Conservation (phyloP, 2,888 invertebrate genomes). For the Tanytarsus gracilentus region DNA sequence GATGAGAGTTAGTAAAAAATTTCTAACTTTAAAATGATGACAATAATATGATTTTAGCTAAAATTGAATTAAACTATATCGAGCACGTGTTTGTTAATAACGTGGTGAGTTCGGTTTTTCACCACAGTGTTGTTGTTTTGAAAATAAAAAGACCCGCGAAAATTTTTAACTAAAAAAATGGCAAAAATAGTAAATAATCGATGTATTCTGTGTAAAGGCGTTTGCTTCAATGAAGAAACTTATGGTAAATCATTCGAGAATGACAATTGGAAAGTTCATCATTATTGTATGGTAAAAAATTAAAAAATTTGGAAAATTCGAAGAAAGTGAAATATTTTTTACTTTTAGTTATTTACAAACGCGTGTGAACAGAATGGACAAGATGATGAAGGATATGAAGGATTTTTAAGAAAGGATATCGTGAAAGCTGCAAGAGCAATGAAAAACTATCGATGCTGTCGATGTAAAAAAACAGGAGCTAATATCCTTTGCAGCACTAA, state of each 20-base stretch:
- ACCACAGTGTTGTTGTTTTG: too few relatives aligned
- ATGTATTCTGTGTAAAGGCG: background rate
- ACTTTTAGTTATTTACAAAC: constrained; percentile 4
- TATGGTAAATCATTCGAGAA: background rate
- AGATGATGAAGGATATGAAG: constrained; percentile 6
- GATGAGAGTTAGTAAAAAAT: too few relatives aligned
- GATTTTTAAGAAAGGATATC: background rate
- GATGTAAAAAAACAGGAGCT: background rate
- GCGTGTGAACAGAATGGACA: background rate
- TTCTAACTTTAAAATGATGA: too few relatives aligned
- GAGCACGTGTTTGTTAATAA: too few relatives aligned
- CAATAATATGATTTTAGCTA: too few relatives aligned
- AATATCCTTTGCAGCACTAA: background rate
- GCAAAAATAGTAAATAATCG: background rate
- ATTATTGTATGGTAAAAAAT: constrained; percentile 14
- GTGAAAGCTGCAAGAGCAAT: background rate
- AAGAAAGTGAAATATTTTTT: background rate
- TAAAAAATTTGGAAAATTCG: background rate
- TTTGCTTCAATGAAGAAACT: background rate
- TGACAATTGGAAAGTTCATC: background rate
- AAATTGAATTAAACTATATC: too few relatives aligned
- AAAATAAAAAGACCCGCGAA: too few relatives aligned
- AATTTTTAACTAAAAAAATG: too few relatives aligned
- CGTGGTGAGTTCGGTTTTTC: too few relatives aligned
- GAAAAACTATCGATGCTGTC: background rate